Percentiles rank a stretch among this genome's conserved stretches.
Evolutionary conservation across 2,797 vertebrate species (phyloP).

Genomic region (Myotis vivesi): DNA sequence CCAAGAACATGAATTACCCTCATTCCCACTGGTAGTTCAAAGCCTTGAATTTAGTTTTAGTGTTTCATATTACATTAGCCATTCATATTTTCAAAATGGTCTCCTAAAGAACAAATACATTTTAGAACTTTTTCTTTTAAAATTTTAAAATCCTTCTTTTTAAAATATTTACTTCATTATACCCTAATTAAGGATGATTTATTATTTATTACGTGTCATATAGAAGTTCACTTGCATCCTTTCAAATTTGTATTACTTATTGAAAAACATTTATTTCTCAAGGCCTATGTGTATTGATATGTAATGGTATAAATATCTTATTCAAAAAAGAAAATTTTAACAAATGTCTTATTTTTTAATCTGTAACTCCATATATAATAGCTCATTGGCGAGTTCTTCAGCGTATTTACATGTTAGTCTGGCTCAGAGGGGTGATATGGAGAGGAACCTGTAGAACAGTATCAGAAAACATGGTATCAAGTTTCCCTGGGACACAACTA

Average conservation of each 20-base stretch:
- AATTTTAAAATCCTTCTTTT: background rate
- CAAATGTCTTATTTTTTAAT: background rate
- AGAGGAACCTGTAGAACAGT: background rate
- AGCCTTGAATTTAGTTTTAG: background rate
- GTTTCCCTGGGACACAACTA: background rate
- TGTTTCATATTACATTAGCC: background rate
- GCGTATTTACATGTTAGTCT: background rate
- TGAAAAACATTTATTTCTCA: background rate
- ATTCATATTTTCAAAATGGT: background rate
- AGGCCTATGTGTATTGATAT: background rate
- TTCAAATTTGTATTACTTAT: slow-evolving; percentile 9
- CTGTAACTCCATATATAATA: background rate
- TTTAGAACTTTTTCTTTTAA: background rate
- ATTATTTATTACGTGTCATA: background rate
- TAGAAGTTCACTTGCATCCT: background rate
- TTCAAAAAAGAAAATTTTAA: background rate
- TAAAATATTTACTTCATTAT: background rate
- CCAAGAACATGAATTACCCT: accelerated
- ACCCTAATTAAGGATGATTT: background rate
- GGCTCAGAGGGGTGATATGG: background rate
- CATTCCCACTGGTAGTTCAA: background rate
- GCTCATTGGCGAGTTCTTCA: background rate
- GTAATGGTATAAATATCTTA: background rate
- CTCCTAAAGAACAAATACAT: background rate
- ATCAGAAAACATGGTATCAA: background rate